phyloP scores from a whole-genome alignment of 2,888 invertebrate genomes.

The Lagria hirta region DNA sequence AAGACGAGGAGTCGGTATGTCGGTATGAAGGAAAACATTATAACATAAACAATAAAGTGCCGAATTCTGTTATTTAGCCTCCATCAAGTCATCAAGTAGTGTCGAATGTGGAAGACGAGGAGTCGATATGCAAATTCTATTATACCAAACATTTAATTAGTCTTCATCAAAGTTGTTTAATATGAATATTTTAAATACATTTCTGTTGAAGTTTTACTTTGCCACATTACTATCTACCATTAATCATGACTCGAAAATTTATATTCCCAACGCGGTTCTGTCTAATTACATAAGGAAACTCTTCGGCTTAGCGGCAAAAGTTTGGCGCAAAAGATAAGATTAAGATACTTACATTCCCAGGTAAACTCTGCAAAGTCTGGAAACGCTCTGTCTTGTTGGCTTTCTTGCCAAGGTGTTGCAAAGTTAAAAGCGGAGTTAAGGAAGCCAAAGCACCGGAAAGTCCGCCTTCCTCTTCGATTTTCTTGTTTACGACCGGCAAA shows the following conservation, averaged over 20 bases:
- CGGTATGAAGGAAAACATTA: too few relatives aligned
- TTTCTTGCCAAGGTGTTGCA: conserved; percentile 54
- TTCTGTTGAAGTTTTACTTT: too few relatives aligned
- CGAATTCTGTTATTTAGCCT: too few relatives aligned
- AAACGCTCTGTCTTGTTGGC: conserved; percentile 59
- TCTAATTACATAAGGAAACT: conserved; percentile 2
- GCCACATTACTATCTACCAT: conserved; percentile 12
- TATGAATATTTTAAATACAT: too few relatives aligned
- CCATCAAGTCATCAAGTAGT: too few relatives aligned
- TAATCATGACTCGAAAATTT: conserved; percentile 14
- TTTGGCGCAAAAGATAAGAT: conserved; percentile 10
- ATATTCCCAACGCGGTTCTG: conserved; percentile 10
- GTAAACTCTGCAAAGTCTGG: conserved; percentile 57
- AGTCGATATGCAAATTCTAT: too few relatives aligned
- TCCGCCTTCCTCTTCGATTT: conserved; percentile 44
- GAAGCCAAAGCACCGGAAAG: conserved; percentile 60
- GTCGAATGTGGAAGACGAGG: too few relatives aligned
- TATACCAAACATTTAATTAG: too few relatives aligned
- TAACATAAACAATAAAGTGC: too few relatives aligned
- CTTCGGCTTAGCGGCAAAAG: conserved; percentile 2
- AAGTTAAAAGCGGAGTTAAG: conserved; percentile 60
- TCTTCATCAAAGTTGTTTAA: too few relatives aligned
- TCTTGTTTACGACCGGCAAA: conserved; percentile 52
- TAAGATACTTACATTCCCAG: conserved; percentile 57
- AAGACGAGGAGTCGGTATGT: too few relatives aligned